A percentile compares a stretch with the other conserved stretches of the same genome.
Evolutionary conservation across 2,888 invertebrate genomes (phyloP).

Genomic region (Amblyjoppa proteus): DNA sequence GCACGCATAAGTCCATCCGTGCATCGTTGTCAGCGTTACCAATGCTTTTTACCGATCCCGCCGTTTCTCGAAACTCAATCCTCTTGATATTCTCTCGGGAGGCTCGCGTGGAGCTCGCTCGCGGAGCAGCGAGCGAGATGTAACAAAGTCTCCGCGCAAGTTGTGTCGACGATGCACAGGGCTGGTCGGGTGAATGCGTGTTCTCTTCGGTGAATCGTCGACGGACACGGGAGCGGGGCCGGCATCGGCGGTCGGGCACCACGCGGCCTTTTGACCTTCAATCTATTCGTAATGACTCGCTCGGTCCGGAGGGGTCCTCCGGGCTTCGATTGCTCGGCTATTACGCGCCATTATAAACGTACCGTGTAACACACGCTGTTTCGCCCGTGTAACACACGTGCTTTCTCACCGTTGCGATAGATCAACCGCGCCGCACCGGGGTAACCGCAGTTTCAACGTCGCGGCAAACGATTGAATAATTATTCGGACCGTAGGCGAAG

Average conservation of each 20-base stretch:
- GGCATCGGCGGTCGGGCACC: slow-evolving; percentile 13
- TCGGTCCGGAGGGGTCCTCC: slow-evolving; percentile 54
- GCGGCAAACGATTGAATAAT: slow-evolving; percentile 50
- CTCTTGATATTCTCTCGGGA: background rate
- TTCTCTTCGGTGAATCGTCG: slow-evolving; percentile 32
- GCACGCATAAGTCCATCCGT: background rate
- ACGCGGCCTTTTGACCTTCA: slow-evolving; percentile 64
- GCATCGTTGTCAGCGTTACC: slow-evolving; percentile 31
- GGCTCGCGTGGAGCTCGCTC: background rate
- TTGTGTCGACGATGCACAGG: slow-evolving; percentile 50
- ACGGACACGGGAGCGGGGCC: slow-evolving; percentile 20
- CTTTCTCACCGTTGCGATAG: slow-evolving; percentile 17
- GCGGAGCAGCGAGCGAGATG: background rate
- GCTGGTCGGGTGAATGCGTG: slow-evolving; percentile 43
- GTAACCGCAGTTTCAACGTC: slow-evolving; percentile 10
- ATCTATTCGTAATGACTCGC: slow-evolving; percentile 64
- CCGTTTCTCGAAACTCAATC: slow-evolving; percentile 50
- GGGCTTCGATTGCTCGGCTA: slow-evolving; percentile 60
- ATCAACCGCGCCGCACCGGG: slow-evolving; percentile 4
- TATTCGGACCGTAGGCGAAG: slow-evolving; percentile 30
- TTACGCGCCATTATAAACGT: slow-evolving; percentile 61
- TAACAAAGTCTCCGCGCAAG: slow-evolving; percentile 49
- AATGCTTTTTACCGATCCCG: slow-evolving; percentile 40
- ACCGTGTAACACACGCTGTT: slow-evolving; percentile 50
- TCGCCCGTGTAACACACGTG: slow-evolving; percentile 56